These are phyloP conservation scores for Phaethon lepturus DNA, from an alignment of 2,113 vertebrate genomes.

Conservation along the genomic window DNA sequence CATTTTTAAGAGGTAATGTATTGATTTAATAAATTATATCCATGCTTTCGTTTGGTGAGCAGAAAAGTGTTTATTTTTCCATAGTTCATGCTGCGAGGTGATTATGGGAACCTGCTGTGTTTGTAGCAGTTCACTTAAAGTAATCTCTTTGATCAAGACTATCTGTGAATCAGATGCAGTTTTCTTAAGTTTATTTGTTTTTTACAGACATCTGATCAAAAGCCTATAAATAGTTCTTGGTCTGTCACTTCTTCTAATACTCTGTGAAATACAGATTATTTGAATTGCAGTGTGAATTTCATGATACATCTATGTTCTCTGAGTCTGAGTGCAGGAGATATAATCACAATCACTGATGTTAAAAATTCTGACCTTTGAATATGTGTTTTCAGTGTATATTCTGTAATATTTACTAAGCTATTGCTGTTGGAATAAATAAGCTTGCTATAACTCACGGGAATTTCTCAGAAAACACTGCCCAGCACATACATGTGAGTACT, in stretches of 20 bases:
- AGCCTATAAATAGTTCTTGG: not conserved
- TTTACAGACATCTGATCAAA: slow-evolving; percentile 40
- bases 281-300: not conserved
- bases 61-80: slow-evolving; percentile 36
- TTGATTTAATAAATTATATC: slow-evolving; percentile 2
- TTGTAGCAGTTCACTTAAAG: not conserved
- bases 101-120: slow-evolving; percentile 46
- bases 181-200: not conserved
- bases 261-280: not conserved
- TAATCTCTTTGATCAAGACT: slow-evolving; percentile 27
- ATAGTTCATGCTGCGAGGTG: not conserved
- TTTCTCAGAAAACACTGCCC: not conserved
- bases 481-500: not conserved
- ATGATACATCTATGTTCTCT: not conserved
- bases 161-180: slow-evolving; percentile 10
- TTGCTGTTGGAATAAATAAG: not conserved
- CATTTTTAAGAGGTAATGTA: not conserved
- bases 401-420: not conserved
- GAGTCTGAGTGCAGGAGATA: not conserved
- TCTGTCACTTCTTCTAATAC: not conserved
- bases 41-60: not conserved
- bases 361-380: not conserved
- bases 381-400: not conserved
- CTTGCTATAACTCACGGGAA: not conserved
- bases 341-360: not conserved